phyloP scores from a whole-genome alignment of 2,888 invertebrate genomes.

The Gastracanthus pulcherrimus region DNA sequence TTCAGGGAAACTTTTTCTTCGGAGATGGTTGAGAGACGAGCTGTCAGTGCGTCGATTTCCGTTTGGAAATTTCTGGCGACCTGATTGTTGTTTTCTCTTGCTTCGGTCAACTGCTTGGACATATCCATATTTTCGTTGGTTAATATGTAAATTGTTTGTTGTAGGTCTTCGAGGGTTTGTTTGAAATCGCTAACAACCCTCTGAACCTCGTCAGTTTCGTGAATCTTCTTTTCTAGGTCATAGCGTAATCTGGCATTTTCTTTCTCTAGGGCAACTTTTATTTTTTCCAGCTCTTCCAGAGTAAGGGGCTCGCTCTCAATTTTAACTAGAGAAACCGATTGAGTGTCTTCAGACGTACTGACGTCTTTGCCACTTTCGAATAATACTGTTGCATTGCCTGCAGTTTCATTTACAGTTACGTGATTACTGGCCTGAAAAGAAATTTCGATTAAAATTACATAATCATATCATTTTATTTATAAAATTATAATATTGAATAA shows the following conservation, averaged over 20 bases:
- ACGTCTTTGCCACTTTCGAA: background rate
- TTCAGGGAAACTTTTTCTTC: slow-evolving; percentile 63
- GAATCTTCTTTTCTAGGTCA: slow-evolving; percentile 65
- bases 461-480: background rate
- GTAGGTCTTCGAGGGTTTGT: slow-evolving; percentile 65
- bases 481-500: background rate
- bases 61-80: slow-evolving; percentile 60
- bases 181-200: slow-evolving; percentile 67
- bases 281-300: slow-evolving; percentile 55
- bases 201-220: slow-evolving; percentile 69
- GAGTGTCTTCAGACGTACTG: slow-evolving; percentile 16
- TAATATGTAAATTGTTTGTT: slow-evolving; percentile 67
- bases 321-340: background rate
- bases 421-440: slow-evolving; percentile 24
- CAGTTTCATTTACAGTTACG: background rate
- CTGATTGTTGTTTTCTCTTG: slow-evolving; percentile 62
- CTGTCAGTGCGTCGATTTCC: slow-evolving; percentile 64
- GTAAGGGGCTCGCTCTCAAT: slow-evolving; percentile 24
- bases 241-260: slow-evolving; percentile 65
- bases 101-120: slow-evolving; percentile 64
- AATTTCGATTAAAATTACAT: background rate
- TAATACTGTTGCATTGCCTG: background rate
- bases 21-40: slow-evolving; percentile 61
- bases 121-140: slow-evolving; percentile 71
- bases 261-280: slow-evolving; percentile 61